Percentiles rank a stretch among this genome's conserved stretches.
phyloP scores from a whole-genome alignment of 92 coral and sea anemone genomes.

The Actinostola sp. region DNA sequence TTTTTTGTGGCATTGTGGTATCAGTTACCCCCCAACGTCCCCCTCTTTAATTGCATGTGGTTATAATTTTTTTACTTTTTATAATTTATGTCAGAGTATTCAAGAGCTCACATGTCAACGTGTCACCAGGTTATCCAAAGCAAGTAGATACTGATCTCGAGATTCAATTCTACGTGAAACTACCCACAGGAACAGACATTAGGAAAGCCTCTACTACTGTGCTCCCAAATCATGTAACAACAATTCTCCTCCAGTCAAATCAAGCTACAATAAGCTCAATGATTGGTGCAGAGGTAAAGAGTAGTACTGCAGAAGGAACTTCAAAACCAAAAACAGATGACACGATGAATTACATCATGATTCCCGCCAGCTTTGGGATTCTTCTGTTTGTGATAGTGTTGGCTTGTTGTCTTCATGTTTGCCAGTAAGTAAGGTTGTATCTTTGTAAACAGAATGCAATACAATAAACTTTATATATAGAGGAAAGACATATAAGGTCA shows the following conservation, averaged over 20 bases:
- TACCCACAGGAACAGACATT: conserved; percentile 64
- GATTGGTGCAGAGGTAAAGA: conserved; percentile 46
- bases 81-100: conserved; percentile 35
- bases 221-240: conserved; percentile 36
- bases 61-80: not conserved
- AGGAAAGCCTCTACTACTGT: conserved; percentile 44
- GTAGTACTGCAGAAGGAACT: conserved; percentile 2
- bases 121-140: conserved; percentile 37
- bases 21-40: not conserved
- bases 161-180: conserved; percentile 37
- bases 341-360: conserved; percentile 72
- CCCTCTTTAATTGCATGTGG: not conserved
- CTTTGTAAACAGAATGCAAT: not conserved
- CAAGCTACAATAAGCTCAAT: conserved; percentile 30
- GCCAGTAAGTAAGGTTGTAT: conserved; percentile 57
- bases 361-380: conserved; percentile 65
- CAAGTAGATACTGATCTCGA: conserved; percentile 39
- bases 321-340: conserved; percentile 16
- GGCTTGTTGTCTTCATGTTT: conserved; percentile 65
- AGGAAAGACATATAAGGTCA: too few species aligned
- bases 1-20: too few species aligned
- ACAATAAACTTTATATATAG: too few species aligned
- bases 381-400: conserved; percentile 48
- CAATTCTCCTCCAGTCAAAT: conserved; percentile 29
- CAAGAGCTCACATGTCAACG: conserved; percentile 16